These are phyloP conservation scores for Scaptomyza hsui DNA, from an alignment of 1,140 invertebrate species.

Conservation along the genomic window DNA sequence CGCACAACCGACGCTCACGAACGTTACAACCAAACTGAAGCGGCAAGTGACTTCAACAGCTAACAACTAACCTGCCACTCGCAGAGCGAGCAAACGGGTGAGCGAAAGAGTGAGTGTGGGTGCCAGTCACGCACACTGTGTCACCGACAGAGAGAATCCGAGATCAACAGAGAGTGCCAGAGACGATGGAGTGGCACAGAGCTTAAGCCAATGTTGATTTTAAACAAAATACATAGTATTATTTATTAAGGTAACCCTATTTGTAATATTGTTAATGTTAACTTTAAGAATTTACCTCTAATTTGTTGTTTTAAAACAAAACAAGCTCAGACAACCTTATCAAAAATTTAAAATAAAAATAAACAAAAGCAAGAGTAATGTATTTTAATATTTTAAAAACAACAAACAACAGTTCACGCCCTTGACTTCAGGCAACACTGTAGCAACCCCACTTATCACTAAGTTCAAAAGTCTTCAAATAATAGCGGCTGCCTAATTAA, in stretches of 20 bases:
- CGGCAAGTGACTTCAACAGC: slow-evolving; percentile 14
- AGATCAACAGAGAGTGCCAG: neutral
- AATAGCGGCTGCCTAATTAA: slow-evolving; percentile 31
- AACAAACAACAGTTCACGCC: slow-evolving; percentile 1
- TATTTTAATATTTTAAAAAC: neutral
- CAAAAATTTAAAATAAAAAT: too few species aligned
- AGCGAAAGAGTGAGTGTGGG: slow-evolving; percentile 29
- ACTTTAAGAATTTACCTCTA: too few species aligned
- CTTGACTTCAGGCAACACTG: slow-evolving; percentile 16
- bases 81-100: neutral
- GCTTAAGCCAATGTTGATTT: neutral
- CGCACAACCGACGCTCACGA: slow-evolving; percentile 57
- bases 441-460: neutral
- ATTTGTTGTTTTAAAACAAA: too few species aligned
- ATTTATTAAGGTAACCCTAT: neutral
- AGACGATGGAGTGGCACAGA: slow-evolving; percentile 2
- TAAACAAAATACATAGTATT: neutral
- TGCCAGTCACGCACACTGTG: slow-evolving; percentile 2
- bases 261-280: too few species aligned
- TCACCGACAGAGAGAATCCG: neutral
- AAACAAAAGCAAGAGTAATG: too few species aligned
- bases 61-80: slow-evolving; percentile 12
- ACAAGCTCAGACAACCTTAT: too few species aligned
- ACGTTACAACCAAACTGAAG: slow-evolving; percentile 51
- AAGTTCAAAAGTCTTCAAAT: slow-evolving; percentile 35